Evolutionary conservation across 2,888 invertebrate genomes (phyloP).

Genomic region (Cremastinae sp.): DNA sequence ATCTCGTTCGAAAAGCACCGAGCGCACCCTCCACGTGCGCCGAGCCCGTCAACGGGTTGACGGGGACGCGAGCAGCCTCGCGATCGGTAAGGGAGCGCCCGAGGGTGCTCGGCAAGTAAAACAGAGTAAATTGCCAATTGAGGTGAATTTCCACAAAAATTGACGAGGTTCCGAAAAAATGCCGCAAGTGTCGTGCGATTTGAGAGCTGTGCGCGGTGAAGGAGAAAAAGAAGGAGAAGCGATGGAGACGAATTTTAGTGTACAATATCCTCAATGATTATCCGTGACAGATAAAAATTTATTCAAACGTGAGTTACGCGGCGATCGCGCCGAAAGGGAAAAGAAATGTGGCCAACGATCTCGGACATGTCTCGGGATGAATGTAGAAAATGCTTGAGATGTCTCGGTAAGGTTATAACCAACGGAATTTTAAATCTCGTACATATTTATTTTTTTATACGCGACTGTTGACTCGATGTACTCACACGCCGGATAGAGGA

Average conservation of each 20-base stretch:
- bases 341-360: constrained; percentile 85
- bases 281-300: constrained; percentile 27
- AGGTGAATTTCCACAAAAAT: too few relatives aligned
- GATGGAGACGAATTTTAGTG: constrained; percentile 52
- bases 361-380: constrained; percentile 94
- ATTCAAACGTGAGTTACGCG: neutral
- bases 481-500: neutral
- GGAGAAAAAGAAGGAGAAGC: constrained; percentile 3
- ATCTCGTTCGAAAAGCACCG: too few relatives aligned
- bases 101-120: too few relatives aligned
- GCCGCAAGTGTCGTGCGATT: too few relatives aligned
- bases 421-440: constrained; percentile 30
- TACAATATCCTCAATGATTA: constrained; percentile 34
- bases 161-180: too few relatives aligned
- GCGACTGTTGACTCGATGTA: neutral
- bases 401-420: constrained; percentile 87
- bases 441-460: neutral
- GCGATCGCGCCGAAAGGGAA: neutral
- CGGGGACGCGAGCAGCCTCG: too few relatives aligned
- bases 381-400: constrained; percentile 92
- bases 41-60: too few relatives aligned
- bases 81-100: too few relatives aligned
- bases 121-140: too few relatives aligned
- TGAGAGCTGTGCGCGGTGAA: too few relatives aligned
- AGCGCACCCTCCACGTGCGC: too few relatives aligned